Conservation (phyloP, 2,797 vertebrate genomes). For the Sebastolobus altivelis region DNA sequence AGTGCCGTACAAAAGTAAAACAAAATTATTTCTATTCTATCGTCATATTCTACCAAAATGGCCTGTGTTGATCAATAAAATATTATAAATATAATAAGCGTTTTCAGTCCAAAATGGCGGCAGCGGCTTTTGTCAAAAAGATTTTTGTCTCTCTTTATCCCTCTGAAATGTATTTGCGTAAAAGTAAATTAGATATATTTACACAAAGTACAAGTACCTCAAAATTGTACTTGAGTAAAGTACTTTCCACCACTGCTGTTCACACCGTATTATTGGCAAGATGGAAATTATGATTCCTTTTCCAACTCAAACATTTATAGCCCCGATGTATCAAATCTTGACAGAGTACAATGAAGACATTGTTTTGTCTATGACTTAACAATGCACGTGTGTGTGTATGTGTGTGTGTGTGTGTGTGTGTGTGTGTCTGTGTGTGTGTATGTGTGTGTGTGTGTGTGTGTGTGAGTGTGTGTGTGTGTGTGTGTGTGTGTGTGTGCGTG, state of each 20-base stretch:
- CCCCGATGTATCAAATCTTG: conserved; percentile 4
- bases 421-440: conserved; percentile 7
- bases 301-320: background rate
- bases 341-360: conserved; percentile 24
- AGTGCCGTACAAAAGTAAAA: too few relatives aligned
- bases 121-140: too few relatives aligned
- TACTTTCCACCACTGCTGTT: background rate
- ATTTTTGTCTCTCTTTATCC: too few relatives aligned
- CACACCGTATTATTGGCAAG: background rate
- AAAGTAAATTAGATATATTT: too few relatives aligned
- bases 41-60: fast-evolving
- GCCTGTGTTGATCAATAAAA: too few relatives aligned
- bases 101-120: too few relatives aligned
- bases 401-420: conserved; percentile 7
- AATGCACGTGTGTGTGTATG: background rate
- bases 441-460: background rate
- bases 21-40: fast-evolving
- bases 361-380: conserved; percentile 23
- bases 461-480: conserved; percentile 23
- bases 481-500: background rate
- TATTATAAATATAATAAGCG: too few relatives aligned
- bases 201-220: background rate
- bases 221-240: background rate
- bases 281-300: background rate
- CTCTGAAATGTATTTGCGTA: too few relatives aligned